These are phyloP conservation scores for Orussus abietinus DNA, from an alignment of 1,140 invertebrate species.

Conservation along the genomic window DNA sequence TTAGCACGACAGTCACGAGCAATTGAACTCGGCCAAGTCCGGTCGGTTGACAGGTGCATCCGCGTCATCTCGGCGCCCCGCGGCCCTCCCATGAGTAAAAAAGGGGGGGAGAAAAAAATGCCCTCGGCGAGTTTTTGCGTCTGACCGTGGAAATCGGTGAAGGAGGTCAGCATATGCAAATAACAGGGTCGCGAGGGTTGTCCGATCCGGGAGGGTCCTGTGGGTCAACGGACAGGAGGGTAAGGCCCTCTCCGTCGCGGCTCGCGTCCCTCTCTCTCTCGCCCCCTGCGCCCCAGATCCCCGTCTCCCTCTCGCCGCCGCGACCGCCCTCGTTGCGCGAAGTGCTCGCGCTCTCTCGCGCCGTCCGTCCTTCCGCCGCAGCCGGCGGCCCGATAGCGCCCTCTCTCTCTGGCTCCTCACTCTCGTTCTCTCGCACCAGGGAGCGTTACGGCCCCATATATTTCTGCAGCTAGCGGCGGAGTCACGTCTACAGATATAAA, in stretches of 20 bases:
- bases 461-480: constrained; percentile 28
- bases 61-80: no score
- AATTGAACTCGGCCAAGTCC: no score
- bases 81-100: no score
- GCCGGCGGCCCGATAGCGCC: constrained; percentile 14
- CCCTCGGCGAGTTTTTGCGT: constrained; percentile 12
- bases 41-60: no score
- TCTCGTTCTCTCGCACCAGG: constrained; percentile 23
- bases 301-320: constrained; percentile 7
- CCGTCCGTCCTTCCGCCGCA: no score
- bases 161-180: constrained; percentile 45
- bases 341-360: no score
- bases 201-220: constrained; percentile 32
- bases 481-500: constrained; percentile 44
- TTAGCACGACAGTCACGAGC: no score
- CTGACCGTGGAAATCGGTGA: constrained; percentile 38
- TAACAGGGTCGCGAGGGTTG: constrained; percentile 36
- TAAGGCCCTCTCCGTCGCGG: constrained; percentile 3
- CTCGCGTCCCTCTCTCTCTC: neutral
- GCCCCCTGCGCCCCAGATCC: constrained; percentile 5
- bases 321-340: no score
- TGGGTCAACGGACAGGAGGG: constrained; percentile 38
- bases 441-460: constrained; percentile 44
- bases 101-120: constrained; percentile 1
- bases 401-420: constrained; percentile 21